phyloP scores from a whole-genome alignment of 2,113 vertebrate genomes.

The Gorsachius goisagi region DNA sequence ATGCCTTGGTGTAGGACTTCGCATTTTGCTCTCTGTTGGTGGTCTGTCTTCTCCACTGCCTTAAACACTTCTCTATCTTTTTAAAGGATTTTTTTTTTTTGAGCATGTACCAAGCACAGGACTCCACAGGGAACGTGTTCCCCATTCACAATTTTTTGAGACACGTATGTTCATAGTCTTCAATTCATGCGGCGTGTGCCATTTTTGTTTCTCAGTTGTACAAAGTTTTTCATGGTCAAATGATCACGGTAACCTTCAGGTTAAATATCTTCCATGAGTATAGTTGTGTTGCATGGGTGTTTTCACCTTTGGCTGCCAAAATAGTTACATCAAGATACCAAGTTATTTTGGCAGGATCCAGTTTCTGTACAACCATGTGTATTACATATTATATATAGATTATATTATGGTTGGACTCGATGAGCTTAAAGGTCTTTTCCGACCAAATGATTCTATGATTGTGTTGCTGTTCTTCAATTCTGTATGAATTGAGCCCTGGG shows the following conservation, averaged over 20 bases:
- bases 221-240: not conserved
- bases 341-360: not conserved
- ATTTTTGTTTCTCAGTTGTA: not conserved
- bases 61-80: not conserved
- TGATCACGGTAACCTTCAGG: not conserved
- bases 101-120: not conserved
- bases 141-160: not conserved
- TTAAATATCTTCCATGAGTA: not conserved
- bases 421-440: too few species aligned
- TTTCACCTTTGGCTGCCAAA: not conserved
- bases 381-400: too few species aligned
- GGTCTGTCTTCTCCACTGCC: not conserved
- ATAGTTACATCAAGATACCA: not conserved
- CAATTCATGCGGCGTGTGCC: not conserved
- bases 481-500: not conserved
- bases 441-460: too few species aligned
- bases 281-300: not conserved
- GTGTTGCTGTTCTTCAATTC: not conserved
- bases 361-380: not conserved
- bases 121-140: not conserved
- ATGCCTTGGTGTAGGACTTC: not conserved
- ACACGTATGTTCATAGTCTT: not conserved
- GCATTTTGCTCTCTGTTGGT: not conserved
- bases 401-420: too few species aligned
- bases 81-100: not conserved